Conservation (phyloP, 1,140 invertebrate species). For the Megalonaias nervosa region DNA sequence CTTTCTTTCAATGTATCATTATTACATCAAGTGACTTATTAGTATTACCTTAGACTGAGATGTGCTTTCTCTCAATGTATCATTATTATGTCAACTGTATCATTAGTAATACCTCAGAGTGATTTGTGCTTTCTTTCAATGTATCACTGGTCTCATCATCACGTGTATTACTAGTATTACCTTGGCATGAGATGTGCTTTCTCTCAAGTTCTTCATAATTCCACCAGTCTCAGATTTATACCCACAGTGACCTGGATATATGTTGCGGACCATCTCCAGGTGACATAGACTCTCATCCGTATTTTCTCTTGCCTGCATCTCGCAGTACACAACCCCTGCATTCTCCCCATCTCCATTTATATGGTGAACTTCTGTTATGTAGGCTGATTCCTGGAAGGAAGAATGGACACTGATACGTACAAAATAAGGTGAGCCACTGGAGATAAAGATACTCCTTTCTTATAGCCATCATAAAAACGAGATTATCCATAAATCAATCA, state of each 20-base stretch:
- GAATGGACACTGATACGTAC: background rate
- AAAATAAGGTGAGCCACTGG: no score
- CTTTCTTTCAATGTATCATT: no score
- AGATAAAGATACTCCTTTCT: no score
- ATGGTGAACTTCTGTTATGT: constrained; percentile 93
- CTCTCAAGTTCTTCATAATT: constrained; percentile 86
- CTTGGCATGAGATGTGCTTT: constrained; percentile 86
- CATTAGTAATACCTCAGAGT: no score
- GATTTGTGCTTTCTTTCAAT: no score
- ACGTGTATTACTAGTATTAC: constrained; percentile 71
- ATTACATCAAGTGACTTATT: no score
- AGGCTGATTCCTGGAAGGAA: constrained; percentile 80
- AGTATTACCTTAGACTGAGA: no score
- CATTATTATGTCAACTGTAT: no score
- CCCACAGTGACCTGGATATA: constrained; percentile 86
- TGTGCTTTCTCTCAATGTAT: no score
- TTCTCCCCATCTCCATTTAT: constrained; percentile 89
- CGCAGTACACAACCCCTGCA: constrained; percentile 93
- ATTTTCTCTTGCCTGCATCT: constrained; percentile 92
- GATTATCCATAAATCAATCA: no score
- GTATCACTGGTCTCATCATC: no score
- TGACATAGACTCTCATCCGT: constrained; percentile 79
- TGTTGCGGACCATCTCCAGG: constrained; percentile 77
- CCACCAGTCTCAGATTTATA: constrained; percentile 91
- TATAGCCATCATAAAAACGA: no score